Evolutionary conservation across 1,140 invertebrate genomes (phyloP).

Genomic region (Tetramorium simillimum): DNA sequence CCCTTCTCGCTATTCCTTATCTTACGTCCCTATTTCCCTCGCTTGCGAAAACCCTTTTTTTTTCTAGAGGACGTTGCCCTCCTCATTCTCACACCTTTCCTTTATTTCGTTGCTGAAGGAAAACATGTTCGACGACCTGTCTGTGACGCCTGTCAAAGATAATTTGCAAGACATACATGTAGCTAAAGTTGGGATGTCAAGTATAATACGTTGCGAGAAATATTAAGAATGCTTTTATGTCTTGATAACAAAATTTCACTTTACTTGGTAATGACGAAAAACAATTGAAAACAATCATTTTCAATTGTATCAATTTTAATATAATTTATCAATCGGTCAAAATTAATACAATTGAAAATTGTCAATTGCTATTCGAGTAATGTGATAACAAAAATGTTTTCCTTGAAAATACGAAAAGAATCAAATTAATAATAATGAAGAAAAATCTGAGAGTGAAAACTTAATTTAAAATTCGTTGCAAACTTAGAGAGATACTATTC

Average conservation of each 20-base stretch:
- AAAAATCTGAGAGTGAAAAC: neutral
- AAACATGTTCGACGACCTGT: constrained; percentile 3
- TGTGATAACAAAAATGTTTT: no score
- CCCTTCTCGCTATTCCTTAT: constrained; percentile 46
- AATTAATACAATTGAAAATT: no score
- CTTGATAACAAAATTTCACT: neutral
- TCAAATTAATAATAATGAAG: neutral
- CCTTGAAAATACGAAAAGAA: neutral
- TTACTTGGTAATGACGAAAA: neutral
- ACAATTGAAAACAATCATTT: neutral
- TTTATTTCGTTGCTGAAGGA: constrained; percentile 8
- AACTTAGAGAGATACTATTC: neutral
- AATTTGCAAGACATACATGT: constrained; percentile 10
- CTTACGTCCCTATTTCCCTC: constrained; percentile 22
- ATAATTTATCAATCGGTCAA: no score
- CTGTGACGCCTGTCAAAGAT: constrained; percentile 24
- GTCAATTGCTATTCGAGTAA: no score
- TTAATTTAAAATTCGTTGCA: constrained; percentile 9
- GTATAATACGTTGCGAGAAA: neutral
- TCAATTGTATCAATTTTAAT: neutral
- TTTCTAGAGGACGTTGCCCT: constrained; percentile 26
- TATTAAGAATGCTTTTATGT: neutral
- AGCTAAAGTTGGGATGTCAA: neutral
- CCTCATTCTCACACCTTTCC: constrained; percentile 28
- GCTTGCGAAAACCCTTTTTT: constrained; percentile 9